Conservation (phyloP, 2,888 invertebrate genomes). For the Podotricha telesiphe region DNA sequence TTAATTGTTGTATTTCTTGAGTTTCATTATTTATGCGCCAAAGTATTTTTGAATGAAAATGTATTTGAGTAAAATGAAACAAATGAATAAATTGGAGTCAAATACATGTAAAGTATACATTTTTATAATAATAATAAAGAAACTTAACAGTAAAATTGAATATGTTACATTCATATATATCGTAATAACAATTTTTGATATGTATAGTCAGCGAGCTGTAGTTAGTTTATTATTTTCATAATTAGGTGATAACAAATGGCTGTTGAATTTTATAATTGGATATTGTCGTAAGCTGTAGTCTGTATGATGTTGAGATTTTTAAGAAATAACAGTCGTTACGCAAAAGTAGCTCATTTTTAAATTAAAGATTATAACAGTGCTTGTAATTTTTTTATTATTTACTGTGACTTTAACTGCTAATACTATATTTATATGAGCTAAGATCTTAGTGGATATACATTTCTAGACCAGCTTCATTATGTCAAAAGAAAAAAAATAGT, state of each 20-base stretch:
- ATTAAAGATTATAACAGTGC: conserved; percentile 50
- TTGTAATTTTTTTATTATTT: background rate
- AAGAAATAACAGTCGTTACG: conserved; percentile 50
- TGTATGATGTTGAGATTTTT: conserved; percentile 65
- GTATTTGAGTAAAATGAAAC: background rate
- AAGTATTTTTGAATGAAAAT: background rate
- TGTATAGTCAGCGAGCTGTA: background rate
- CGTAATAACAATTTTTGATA: conserved; percentile 10
- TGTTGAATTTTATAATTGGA: conserved; percentile 75
- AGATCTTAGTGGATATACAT: background rate
- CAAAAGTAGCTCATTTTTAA: conserved; percentile 61
- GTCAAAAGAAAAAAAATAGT: no score
- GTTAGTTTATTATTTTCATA: conserved; percentile 30
- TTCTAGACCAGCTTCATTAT: background rate
- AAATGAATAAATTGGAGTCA: background rate
- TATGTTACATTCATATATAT: background rate
- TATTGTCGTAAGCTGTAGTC: conserved; percentile 68
- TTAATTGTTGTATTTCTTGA: background rate
- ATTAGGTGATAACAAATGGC: conserved; percentile 76
- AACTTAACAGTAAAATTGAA: conserved; percentile 4
- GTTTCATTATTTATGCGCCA: background rate
- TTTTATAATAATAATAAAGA: conserved; percentile 1
- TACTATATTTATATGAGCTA: background rate
- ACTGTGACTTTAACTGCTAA: background rate
- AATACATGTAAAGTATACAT: background rate